Conservation (phyloP, 2,888 invertebrate species). For the Isotomurus palustris region DNA sequence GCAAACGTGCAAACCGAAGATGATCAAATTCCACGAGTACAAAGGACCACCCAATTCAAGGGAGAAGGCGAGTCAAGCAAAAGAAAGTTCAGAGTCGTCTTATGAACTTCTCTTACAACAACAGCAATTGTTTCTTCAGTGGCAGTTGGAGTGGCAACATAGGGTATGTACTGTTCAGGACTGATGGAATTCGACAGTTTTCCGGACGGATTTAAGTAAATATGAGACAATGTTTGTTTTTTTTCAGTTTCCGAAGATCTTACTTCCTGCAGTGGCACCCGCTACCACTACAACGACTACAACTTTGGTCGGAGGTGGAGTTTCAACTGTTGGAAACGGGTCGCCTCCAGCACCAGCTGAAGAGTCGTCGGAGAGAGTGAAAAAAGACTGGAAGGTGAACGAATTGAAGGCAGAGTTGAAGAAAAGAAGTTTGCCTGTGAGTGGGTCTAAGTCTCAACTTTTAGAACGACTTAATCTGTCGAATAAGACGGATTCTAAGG, state of each 20-base stretch:
- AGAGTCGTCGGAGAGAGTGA: no score
- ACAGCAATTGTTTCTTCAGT: constrained; percentile 85
- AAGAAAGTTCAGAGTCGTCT: constrained; percentile 63
- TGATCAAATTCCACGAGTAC: constrained; percentile 96
- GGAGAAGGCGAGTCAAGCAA: constrained; percentile 46
- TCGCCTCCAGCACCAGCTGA: constrained; percentile 1
- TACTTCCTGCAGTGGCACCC: constrained; percentile 9
- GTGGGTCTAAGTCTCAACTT: constrained; percentile 91
- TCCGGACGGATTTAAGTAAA: no score
- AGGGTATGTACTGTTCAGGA: no score
- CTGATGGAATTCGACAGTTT: not conserved
- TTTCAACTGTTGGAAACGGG: constrained; percentile 9
- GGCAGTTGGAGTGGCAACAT: constrained; percentile 75
- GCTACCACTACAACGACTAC: constrained; percentile 12
- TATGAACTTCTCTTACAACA: constrained; percentile 89
- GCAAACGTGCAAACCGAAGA: constrained; percentile 62
- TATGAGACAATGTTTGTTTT: constrained; percentile 24
- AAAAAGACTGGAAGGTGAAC: constrained; percentile 59
- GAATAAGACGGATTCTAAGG: constrained; percentile 37
- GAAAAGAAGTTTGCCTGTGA: constrained; percentile 87
- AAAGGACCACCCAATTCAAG: constrained; percentile 76
- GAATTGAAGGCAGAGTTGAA: constrained; percentile 92
- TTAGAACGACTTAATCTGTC: constrained; percentile 73
- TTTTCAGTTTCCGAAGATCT: constrained; percentile 8
- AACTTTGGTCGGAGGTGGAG: constrained; percentile 7